Evolutionary conservation across 2,113 vertebrate species (phyloP), one percentile per base, ranked within the genome.

Genomic region (Microtus oregoni): DNA sequence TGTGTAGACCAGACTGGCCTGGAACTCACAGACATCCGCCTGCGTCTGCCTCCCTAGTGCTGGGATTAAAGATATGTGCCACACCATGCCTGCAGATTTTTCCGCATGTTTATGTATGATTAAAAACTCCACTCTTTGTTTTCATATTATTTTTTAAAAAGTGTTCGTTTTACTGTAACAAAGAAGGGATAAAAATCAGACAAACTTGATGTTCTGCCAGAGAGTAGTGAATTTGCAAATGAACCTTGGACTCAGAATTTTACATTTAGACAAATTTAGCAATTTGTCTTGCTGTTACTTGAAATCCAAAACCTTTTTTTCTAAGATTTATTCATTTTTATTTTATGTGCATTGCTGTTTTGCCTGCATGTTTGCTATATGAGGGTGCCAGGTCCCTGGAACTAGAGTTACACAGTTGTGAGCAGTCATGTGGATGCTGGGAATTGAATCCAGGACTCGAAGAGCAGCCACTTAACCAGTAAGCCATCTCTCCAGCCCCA

Each of bases 71-170:
- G 70, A n/a, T n/a, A 4, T 72, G 35, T 4, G 24, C 73, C 38
- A 44, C 73, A 44, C 38, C 38, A 28, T 44, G 20, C 5, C 38
- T 5, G 73, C 73, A 38, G 70, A 73, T 44, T 44, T 61, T 11
- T 82, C 32, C 77, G 30, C 65, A 3, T 92, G 89, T 94, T 92
- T 86, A 79, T 83, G 3, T 86, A 32, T 83, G 24, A n/a, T 58
- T 70, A 91, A 76, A 79, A 15, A 90, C 30, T 24, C 4, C 7
- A 92, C n/a, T 52, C 10, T 90, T 92, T 44, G 85, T 94, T 95
- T 95, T 86, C 58, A 63, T 83, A 24, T 41, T 83, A 83, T 26
- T 41, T 26, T 41, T 73, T 20, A 20, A 83, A 83, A 44, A 63
- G 20, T 41, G 2, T n/a, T 83, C 24, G 41, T 19, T 85, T 65